Conservation (phyloP, 1,140 invertebrate genomes). For the Calephelis virginiensis region DNA sequence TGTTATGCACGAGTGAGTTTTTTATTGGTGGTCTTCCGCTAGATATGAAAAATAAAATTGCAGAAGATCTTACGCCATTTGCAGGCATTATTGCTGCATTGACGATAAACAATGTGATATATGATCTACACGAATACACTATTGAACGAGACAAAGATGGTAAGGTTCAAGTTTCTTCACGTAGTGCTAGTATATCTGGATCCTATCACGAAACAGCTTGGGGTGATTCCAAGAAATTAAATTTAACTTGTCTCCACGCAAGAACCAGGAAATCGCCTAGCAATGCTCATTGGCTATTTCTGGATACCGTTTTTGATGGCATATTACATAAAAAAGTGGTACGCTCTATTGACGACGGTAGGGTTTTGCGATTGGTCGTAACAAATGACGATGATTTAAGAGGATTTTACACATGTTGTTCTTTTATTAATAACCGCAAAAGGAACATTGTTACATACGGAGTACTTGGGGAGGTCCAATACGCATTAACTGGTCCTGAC, state of each 20-base stretch:
- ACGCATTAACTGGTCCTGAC: slow-evolving; percentile 46
- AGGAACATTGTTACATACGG: slow-evolving; percentile 63
- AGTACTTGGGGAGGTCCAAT: slow-evolving; percentile 47
- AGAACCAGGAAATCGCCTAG: slow-evolving; percentile 32
- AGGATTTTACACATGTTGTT: slow-evolving; percentile 65
- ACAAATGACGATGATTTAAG: slow-evolving; percentile 43
- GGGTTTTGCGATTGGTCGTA: slow-evolving; percentile 48
- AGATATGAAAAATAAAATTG: slow-evolving; percentile 35
- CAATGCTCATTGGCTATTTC: slow-evolving; percentile 51
- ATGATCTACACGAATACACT: slow-evolving; percentile 52
- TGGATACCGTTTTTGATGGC: slow-evolving; percentile 43
- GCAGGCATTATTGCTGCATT: slow-evolving; percentile 51
- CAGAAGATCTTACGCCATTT: slow-evolving; percentile 48
- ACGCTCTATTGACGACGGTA: slow-evolving; percentile 48
- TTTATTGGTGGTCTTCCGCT: slow-evolving; percentile 54
- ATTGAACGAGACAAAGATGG: slow-evolving; percentile 49
- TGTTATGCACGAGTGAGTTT: slow-evolving; percentile 55
- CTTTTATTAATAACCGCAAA: slow-evolving; percentile 41
- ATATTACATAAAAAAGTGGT: slow-evolving; percentile 36
- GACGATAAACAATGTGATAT: slow-evolving; percentile 42
- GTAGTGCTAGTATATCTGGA: slow-evolving; percentile 60
- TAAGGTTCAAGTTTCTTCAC: slow-evolving; percentile 54
- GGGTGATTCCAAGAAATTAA: slow-evolving; percentile 58
- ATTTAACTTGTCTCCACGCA: slow-evolving; percentile 60
- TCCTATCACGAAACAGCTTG: slow-evolving; percentile 59